These are phyloP conservation scores for Brachyistius frenatus DNA, from an alignment of 2,113 vertebrate species.

Conservation along the genomic window DNA sequence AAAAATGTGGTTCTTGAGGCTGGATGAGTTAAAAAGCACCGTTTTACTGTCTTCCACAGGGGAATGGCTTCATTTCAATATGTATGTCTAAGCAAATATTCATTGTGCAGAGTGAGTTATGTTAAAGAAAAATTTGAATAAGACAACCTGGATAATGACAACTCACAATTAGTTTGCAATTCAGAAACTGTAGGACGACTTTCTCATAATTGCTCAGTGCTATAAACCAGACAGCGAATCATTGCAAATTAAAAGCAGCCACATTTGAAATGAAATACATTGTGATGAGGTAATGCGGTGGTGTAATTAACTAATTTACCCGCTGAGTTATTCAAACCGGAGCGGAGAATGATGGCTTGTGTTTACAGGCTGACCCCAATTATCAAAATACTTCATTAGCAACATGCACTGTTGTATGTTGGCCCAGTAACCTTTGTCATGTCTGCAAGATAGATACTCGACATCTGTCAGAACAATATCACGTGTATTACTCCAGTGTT, in stretches of 20 bases:
- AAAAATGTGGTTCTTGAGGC: too few species aligned
- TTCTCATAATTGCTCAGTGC: constrained; percentile 15
- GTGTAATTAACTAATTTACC: constrained; percentile 83
- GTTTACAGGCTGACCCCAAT: constrained; percentile 87
- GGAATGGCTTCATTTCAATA: constrained; percentile 2
- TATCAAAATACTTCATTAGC: constrained; percentile 85
- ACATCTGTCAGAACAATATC: constrained; percentile 33
- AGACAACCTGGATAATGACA: constrained; percentile 7
- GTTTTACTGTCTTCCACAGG: neutral
- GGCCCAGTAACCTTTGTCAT: constrained; percentile 42
- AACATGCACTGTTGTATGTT: constrained; percentile 65
- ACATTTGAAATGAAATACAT: constrained; percentile 79
- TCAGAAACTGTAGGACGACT: constrained; percentile 20
- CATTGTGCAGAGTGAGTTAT: neutral
- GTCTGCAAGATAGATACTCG: constrained; percentile 37
- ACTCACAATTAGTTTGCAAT: neutral
- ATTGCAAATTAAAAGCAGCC: constrained; percentile 79
- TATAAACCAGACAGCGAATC: constrained; percentile 68
- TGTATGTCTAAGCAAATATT: neutral
- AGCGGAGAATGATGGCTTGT: constrained; percentile 77
- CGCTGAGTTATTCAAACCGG: constrained; percentile 89
- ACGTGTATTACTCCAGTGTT: constrained; percentile 34
- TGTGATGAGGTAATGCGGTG: constrained; percentile 78
- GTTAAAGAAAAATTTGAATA: neutral
- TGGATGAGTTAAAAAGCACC: neutral